Evolutionary conservation across 2,113 vertebrate genomes (phyloP).

Genomic region (Monarcha castaneiventris): DNA sequence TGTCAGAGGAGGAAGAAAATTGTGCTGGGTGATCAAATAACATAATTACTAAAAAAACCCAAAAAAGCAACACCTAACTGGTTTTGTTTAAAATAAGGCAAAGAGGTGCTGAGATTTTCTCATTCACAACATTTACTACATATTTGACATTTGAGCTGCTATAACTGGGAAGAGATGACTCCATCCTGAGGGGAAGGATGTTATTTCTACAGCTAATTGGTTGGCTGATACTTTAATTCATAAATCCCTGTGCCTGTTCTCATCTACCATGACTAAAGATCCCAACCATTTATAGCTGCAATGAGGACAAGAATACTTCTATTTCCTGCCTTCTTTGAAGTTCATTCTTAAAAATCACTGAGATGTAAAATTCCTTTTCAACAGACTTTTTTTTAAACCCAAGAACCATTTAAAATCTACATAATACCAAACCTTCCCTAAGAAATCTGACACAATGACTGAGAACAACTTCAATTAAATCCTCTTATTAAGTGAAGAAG

Average conservation of each 20-base stretch:
- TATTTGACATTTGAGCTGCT: conserved; percentile 76
- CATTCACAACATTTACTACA: conserved; percentile 69
- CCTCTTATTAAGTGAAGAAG: conserved; percentile 33
- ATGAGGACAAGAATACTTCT: conserved; percentile 41
- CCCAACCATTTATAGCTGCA: conserved; percentile 50
- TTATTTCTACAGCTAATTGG: conserved; percentile 75
- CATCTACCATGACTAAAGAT: conserved; percentile 66
- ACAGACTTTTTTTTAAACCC: background rate
- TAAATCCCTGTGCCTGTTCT: conserved; percentile 50
- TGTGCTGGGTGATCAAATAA: background rate
- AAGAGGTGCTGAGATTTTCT: conserved; percentile 51
- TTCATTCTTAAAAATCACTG: conserved; percentile 34
- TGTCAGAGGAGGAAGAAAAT: background rate
- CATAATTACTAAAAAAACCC: background rate
- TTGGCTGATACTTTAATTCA: conserved; percentile 70
- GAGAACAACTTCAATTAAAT: conserved; percentile 39
- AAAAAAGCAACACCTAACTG: background rate
- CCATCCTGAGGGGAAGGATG: conserved; percentile 71
- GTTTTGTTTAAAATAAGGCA: conserved; percentile 45
- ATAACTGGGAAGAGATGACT: conserved; percentile 68
- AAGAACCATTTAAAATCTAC: background rate
- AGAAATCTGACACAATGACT: background rate
- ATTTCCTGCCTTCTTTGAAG: conserved; percentile 42
- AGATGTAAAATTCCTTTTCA: conserved; percentile 9
- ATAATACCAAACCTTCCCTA: background rate